phyloP scores from a whole-genome alignment of 2,888 invertebrate species.

The Psococerastis gibbosa region DNA sequence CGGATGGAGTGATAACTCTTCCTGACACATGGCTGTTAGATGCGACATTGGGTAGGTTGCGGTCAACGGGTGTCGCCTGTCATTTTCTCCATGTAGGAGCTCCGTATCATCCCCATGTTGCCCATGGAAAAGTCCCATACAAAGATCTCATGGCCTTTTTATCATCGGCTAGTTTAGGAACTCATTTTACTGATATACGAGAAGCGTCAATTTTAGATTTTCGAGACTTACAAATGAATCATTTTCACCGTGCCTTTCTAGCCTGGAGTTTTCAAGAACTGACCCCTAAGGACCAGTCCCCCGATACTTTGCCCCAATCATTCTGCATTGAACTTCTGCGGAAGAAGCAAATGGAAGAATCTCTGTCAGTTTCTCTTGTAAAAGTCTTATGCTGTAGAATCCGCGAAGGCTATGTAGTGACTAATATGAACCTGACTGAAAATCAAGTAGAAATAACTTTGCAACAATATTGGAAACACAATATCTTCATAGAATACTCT shows the following conservation, averaged over 20 bases:
- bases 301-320: background rate
- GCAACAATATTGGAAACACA: slow-evolving; percentile 50
- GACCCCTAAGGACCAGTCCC: background rate
- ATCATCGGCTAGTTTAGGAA: slow-evolving; percentile 53
- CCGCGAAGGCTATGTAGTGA: slow-evolving; percentile 54
- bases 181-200: slow-evolving; percentile 39
- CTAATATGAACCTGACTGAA: slow-evolving; percentile 32
- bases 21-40: slow-evolving; percentile 56
- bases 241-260: slow-evolving; percentile 39
- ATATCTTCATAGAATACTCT: slow-evolving; percentile 47
- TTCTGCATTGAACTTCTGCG: slow-evolving; percentile 32
- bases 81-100: slow-evolving; percentile 55
- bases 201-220: slow-evolving; percentile 24
- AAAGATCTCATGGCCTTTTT: slow-evolving; percentile 55
- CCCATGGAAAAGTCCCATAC: slow-evolving; percentile 50
- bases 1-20: slow-evolving; percentile 53
- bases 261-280: slow-evolving; percentile 32
- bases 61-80: slow-evolving; percentile 51
- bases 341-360: slow-evolving; percentile 43
- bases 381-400: slow-evolving; percentile 51
- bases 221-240: slow-evolving; percentile 27
- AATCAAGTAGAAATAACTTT: slow-evolving; percentile 40
- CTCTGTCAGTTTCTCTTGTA: slow-evolving; percentile 38
- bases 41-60: slow-evolving; percentile 46
- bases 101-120: slow-evolving; percentile 42